A percentile compares a stretch with the other conserved stretches of the same genome.
phyloP scores from a whole-genome alignment of 2,113 vertebrate species.

The Lycaon pictus region DNA sequence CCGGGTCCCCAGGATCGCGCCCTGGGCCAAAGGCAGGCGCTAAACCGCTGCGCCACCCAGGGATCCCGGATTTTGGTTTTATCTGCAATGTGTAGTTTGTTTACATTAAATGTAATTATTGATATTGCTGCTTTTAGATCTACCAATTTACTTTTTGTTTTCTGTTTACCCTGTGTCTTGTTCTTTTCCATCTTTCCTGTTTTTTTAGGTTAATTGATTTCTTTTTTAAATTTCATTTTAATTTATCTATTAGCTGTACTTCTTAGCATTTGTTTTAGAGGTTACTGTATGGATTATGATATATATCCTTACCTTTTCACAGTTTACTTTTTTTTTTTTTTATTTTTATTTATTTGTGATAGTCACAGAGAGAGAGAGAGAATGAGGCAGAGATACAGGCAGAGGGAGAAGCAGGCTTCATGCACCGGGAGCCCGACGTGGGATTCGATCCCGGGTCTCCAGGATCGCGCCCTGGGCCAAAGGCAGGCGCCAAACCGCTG shows the following conservation, averaged over 20 bases:
- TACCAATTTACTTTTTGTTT: background rate
- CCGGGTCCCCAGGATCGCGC: too few relatives aligned
- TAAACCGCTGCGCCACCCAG: too few relatives aligned
- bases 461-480: too few relatives aligned
- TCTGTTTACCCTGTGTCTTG: slow-evolving; percentile 8
- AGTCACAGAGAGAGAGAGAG: too few relatives aligned
- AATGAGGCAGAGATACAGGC: too few relatives aligned
- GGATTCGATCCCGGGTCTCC: too few relatives aligned
- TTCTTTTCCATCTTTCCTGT: background rate
- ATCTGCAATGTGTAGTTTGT: background rate
- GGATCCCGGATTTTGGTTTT: background rate
- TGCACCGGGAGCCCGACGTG: too few relatives aligned
- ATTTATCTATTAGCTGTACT: background rate
- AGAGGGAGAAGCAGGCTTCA: too few relatives aligned
- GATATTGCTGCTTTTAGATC: background rate
- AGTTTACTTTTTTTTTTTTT: background rate
- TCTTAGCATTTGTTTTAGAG: slow-evolving; percentile 11
- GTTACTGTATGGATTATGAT: background rate
- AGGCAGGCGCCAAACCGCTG: too few relatives aligned
- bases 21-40: too few relatives aligned
- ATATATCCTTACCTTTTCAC: background rate
- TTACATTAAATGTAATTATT: background rate
- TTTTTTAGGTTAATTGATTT: slow-evolving; percentile 42
- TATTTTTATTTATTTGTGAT: too few relatives aligned
- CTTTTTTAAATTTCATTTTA: slow-evolving; percentile 24